These are phyloP conservation scores for Limenitis camilla DNA, from an alignment of 2,888 invertebrate genomes.

Conservation along the genomic window DNA sequence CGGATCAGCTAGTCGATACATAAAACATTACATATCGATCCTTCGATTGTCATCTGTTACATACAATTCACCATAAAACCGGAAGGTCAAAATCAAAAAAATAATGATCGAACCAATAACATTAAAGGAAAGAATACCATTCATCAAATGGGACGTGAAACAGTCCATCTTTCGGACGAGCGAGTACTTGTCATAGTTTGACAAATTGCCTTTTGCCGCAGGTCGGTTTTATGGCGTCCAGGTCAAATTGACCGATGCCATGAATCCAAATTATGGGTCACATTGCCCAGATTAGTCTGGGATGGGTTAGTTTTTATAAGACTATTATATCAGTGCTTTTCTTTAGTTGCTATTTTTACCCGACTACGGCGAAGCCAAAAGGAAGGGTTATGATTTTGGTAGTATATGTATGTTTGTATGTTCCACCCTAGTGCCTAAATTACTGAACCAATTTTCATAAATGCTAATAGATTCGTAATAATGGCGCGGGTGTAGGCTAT, in stretches of 20 bases:
- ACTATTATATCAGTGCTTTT: conserved; percentile 2
- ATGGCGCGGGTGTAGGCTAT: no score
- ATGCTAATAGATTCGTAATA: no score
- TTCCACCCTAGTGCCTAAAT: no score
- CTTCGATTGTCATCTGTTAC: no score
- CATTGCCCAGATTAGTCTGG: conserved; percentile 3
- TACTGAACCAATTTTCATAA: no score
- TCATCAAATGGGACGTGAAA: conserved; percentile 4
- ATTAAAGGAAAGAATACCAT: background rate
- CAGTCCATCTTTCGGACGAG: conserved; percentile 5
- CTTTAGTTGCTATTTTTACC: background rate
- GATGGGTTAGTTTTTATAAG: background rate
- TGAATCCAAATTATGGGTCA: conserved; percentile 11
- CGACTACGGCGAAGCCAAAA: no score
- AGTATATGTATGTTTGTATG: no score
- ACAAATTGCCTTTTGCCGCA: conserved; percentile 15
- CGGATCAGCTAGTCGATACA: no score
- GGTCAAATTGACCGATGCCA: conserved; percentile 12
- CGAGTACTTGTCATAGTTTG: conserved; percentile 8
- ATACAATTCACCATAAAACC: no score
- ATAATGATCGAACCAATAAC: background rate
- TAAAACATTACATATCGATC: no score
- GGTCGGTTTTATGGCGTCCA: conserved; percentile 12
- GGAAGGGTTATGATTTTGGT: no score
- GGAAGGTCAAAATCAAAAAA: no score